Evolutionary conservation across 2,888 invertebrate species (phyloP).

Genomic region (Mesorhabditis spiculigera): DNA sequence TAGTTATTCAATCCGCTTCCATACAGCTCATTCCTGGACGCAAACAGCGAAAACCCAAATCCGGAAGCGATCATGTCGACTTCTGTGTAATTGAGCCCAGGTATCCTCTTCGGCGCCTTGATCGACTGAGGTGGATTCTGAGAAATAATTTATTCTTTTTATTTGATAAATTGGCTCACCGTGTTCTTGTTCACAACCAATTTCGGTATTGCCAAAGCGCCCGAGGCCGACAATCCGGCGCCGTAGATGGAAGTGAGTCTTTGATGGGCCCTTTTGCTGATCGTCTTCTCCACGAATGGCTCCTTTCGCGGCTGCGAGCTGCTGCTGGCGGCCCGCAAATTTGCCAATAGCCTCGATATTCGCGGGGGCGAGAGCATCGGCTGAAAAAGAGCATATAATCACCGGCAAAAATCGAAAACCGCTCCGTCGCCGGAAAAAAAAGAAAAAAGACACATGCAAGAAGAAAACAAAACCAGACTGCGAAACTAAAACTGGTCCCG

Average conservation of each 20-base stretch:
- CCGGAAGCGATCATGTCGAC: conserved; percentile 47
- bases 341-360: too few relatives aligned
- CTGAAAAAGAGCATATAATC: too few relatives aligned
- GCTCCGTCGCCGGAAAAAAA: too few relatives aligned
- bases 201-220: conserved; percentile 40
- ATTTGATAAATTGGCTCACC: conserved; percentile 3
- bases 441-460: too few relatives aligned
- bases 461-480: too few relatives aligned
- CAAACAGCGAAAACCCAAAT: conserved; percentile 54
- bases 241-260: conserved; percentile 37
- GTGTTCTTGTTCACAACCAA: conserved; percentile 20
- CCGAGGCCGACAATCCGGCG: conserved; percentile 41
- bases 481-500: too few relatives aligned
- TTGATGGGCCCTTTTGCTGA: background rate
- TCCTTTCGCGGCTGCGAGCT: too few relatives aligned
- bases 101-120: conserved; percentile 34
- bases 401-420: too few relatives aligned
- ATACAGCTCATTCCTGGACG: conserved; percentile 37
- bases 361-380: too few relatives aligned
- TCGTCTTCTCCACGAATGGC: too few relatives aligned
- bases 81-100: conserved; percentile 41
- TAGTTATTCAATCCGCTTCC: conserved; percentile 53
- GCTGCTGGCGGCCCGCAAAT: too few relatives aligned
- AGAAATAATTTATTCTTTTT: background rate
- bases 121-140: conserved; percentile 12